phyloP scores from a whole-genome alignment of 2,113 vertebrate species.

The Elephas maximus region DNA sequence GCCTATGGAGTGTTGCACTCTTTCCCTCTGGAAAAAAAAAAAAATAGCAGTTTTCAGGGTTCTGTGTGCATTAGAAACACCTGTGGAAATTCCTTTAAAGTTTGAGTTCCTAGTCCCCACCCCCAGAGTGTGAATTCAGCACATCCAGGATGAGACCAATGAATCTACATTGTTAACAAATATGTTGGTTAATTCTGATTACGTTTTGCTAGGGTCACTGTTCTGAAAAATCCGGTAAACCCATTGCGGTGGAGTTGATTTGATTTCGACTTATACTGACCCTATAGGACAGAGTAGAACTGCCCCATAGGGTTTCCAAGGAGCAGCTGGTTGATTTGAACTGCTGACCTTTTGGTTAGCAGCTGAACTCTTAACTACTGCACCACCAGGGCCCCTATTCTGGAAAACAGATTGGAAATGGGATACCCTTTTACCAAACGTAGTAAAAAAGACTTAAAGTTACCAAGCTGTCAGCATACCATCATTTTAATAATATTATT shows the following conservation, averaged over 20 bases:
- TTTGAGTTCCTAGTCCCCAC: not conserved
- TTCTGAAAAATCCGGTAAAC: not conserved
- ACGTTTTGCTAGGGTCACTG: not conserved
- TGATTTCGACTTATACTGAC: too few species aligned
- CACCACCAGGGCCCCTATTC: too few species aligned
- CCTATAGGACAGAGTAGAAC: too few species aligned
- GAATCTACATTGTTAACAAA: not conserved
- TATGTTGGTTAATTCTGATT: not conserved
- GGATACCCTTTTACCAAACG: not conserved
- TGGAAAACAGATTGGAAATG: not conserved
- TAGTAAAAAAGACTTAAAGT: not conserved
- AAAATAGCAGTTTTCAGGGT: conserved; percentile 18
- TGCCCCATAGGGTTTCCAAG: too few species aligned
- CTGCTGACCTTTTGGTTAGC: too few species aligned
- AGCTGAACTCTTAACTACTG: too few species aligned
- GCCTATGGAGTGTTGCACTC: not conserved
- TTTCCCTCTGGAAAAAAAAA: not conserved
- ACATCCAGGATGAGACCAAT: not conserved
- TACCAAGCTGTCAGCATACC: not conserved
- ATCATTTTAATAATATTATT: conserved; percentile 25
- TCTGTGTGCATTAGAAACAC: not conserved
- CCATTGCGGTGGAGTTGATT: too few species aligned
- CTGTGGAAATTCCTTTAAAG: not conserved
- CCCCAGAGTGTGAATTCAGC: not conserved
- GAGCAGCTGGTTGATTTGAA: too few species aligned